phyloP scores from a whole-genome alignment of 2,113 vertebrate species.

The Pseudolaguvia tuberculata region DNA sequence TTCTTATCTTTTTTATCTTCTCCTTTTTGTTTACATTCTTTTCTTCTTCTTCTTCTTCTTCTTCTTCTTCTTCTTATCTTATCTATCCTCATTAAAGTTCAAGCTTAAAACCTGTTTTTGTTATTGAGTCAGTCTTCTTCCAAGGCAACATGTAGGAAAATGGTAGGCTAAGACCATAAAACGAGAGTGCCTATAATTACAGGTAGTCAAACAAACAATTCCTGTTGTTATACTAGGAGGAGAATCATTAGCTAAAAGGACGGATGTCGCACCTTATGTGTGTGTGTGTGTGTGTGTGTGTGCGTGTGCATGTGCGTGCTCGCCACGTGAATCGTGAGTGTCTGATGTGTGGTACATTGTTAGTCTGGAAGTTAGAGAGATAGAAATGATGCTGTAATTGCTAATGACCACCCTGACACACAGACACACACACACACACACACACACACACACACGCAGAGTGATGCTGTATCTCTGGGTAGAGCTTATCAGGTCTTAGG shows the following conservation, averaged over 20 bases:
- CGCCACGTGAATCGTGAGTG: constrained; percentile 63
- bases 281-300: constrained; percentile 16
- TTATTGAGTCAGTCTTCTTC: neutral
- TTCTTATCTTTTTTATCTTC: too few species aligned
- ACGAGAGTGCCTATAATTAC: constrained; percentile 11
- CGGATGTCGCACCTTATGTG: neutral
- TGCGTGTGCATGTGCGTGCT: constrained; percentile 30
- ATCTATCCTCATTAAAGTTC: too few species aligned
- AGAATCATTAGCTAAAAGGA: constrained; percentile 18
- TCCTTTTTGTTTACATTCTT: too few species aligned
- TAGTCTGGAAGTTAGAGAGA: constrained; percentile 5
- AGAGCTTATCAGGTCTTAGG: constrained; percentile 67
- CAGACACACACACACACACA: constrained; percentile 17
- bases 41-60: too few species aligned
- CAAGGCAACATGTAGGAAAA: neutral
- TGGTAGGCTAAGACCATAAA: constrained; percentile 2
- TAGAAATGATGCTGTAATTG: constrained; percentile 48
- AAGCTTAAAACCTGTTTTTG: neutral
- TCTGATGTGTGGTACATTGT: constrained; percentile 46
- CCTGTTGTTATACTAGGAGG: constrained; percentile 17
- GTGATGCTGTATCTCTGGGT: constrained; percentile 65
- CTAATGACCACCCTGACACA: constrained; percentile 48
- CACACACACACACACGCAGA: constrained; percentile 13
- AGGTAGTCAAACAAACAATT: constrained; percentile 16
- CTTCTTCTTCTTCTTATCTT: too few species aligned